Evolutionary conservation across 2,888 invertebrate species (phyloP).

Genomic region (Capitulum mitella): DNA sequence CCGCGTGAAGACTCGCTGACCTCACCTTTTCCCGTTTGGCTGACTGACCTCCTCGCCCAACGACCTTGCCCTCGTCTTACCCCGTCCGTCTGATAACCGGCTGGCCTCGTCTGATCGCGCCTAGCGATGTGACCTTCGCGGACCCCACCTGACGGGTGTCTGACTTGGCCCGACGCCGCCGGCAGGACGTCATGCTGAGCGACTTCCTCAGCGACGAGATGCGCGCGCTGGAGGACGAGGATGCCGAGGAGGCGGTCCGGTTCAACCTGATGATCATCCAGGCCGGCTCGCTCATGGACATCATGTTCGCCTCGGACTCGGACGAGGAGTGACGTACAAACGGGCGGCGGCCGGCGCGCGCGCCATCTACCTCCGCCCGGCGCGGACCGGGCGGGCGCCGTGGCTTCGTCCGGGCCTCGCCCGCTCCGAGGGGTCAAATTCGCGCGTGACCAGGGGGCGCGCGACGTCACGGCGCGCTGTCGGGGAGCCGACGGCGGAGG

Average conservation of each 20-base stretch:
- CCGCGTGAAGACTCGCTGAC: no score
- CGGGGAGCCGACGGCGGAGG: no score
- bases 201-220: slow-evolving; percentile 23
- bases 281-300: slow-evolving; percentile 13
- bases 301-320: slow-evolving; percentile 15
- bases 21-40: no score
- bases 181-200: slow-evolving; percentile 12
- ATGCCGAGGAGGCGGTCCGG: background rate
- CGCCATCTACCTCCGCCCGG: background rate
- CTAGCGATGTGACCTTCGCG: no score
- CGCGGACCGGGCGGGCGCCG: background rate
- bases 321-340: slow-evolving; percentile 17
- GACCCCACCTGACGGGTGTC: no score
- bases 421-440: background rate
- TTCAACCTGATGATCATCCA: slow-evolving; percentile 2
- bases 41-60: no score
- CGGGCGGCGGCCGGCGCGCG: no score
- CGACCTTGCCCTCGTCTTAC: no score
- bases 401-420: background rate
- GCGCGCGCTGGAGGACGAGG: slow-evolving; percentile 16
- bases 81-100: no score
- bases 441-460: no score
- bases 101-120: no score
- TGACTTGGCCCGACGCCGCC: background rate
- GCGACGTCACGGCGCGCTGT: no score